phyloP scores from a whole-genome alignment of 2,113 vertebrate genomes.

The Typhlomys cinereus region DNA sequence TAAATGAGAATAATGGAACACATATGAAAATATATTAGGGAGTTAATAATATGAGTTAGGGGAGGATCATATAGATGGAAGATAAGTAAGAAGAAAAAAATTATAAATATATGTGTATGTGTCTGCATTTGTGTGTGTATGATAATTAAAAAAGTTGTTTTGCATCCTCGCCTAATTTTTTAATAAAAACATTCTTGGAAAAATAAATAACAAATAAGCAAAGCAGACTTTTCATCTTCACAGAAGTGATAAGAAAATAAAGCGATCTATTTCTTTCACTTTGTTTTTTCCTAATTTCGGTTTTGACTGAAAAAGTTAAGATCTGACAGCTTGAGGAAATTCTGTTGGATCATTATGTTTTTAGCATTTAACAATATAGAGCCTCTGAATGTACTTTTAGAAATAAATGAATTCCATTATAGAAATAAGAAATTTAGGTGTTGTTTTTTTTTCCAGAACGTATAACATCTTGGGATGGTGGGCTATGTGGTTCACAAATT shows the following conservation, averaged over 20 bases:
- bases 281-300: not conserved
- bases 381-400: not conserved
- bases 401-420: conserved; percentile 9
- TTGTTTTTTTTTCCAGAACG: not conserved
- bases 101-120: not conserved
- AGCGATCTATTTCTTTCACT: not conserved
- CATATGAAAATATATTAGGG: not conserved
- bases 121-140: not conserved
- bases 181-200: not conserved
- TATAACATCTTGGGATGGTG: not conserved
- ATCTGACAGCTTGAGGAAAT: not conserved
- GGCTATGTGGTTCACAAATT: not conserved
- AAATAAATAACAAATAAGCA: not conserved
- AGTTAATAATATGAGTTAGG: not conserved
- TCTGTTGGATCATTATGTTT: not conserved
- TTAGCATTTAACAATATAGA: not conserved
- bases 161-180: too few species aligned
- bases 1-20: not conserved
- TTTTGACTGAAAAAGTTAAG: not conserved
- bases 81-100: not conserved
- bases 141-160: not conserved
- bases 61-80: not conserved
- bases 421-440: not conserved
- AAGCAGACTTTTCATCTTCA: not conserved
- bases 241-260: not conserved